phyloP scores from a whole-genome alignment of 2,113 vertebrate species.

The Theristicus caerulescens region DNA sequence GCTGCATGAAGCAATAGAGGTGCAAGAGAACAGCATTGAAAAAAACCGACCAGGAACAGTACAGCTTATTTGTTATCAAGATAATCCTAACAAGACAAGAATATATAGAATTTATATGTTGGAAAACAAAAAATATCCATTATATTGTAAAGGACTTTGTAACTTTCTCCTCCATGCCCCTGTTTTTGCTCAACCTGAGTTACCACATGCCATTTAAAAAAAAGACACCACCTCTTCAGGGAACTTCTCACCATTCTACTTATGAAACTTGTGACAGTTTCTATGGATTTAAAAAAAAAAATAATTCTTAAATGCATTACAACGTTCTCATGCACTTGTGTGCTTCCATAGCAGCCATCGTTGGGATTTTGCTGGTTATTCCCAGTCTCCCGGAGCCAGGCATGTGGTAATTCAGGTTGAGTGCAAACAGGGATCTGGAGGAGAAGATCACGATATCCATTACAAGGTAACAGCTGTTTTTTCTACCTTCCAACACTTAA shows the following conservation, averaged over 20 bases:
- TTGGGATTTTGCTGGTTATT: background rate
- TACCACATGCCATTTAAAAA: background rate
- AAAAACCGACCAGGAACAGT: background rate
- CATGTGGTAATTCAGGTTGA: background rate
- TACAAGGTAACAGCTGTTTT: background rate
- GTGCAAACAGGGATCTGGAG: background rate
- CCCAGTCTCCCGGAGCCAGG: background rate
- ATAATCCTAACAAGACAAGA: background rate
- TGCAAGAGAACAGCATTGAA: background rate
- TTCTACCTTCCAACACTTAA: background rate
- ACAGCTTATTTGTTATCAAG: background rate
- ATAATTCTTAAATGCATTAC: background rate
- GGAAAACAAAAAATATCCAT: background rate
- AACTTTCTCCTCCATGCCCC: background rate
- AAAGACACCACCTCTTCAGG: background rate
- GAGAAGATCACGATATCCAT: background rate
- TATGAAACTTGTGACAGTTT: background rate
- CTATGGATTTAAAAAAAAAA: background rate
- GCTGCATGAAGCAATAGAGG: background rate
- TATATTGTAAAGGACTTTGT: background rate
- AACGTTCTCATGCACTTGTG: background rate
- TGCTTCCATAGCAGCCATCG: accelerated
- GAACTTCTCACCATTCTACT: background rate
- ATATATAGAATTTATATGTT: background rate
- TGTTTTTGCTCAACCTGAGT: background rate